Base-by-base conservation (phyloP, 2,113 vertebrate species). In the Sarotherodon lohbergeri region DNA sequence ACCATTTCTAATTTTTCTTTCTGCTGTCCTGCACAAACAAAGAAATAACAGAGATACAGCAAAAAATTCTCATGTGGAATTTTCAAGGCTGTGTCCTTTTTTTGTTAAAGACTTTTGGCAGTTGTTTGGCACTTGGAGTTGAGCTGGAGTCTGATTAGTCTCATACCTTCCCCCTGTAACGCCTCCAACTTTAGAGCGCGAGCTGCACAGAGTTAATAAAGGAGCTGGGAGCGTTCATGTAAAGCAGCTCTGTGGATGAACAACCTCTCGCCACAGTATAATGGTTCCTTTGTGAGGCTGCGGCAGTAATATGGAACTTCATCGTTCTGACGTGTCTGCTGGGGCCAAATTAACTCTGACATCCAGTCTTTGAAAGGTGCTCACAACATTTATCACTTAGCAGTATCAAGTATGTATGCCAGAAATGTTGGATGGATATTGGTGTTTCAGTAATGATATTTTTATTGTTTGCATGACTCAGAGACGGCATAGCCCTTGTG, bases 271-370 rank as follows among this genome's bases (percentile, higher is more conserved):
- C n/a, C 7, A 12, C 78, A 56, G 73, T 4, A 95, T 90, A 96
- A 93, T 85, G 86, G 88, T 12, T 79, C 90, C 90, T 94, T 95
- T 95, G 94, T 95, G 89, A 86, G 81, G 36, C 57, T 6, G 79
- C 1, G 41, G 91, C 82, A 78, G 88, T 80, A 91, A 85, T 80
- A 59, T 78, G 85, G 90, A 88, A 81, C 90, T 82, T 89, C 84
- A 73, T 87, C 88, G 52, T 29, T 90, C 89, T 84, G 61, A 89
- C 78, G 83, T 68, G 85, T 91, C 90, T 61, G 82, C 85, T 2
- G 50, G 81, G 83, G 82, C 88, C 87, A 92, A 92, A 94, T 92
- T 86, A 89, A 91, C 90, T 94, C 90, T 92, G 95, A 92, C 93
- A 88, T 93, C 43, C 88, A 83, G 92, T 94, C 92, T 93, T 88